Evolutionary conservation across 2,888 invertebrate genomes (phyloP), one percentile per base, ranked within the genome.

Genomic region (Diarsia rubi): DNA sequence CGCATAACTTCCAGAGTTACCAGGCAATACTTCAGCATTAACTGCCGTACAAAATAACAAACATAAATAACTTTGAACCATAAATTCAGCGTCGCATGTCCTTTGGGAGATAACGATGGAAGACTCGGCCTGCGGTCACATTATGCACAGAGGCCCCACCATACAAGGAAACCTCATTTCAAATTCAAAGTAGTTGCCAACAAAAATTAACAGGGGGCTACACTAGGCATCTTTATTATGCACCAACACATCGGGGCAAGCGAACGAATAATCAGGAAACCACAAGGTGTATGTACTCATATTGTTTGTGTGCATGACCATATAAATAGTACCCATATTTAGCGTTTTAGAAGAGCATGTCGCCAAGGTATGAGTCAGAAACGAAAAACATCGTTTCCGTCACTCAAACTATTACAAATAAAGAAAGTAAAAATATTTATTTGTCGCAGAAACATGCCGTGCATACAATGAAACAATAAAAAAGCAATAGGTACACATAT

Each of bases 111-210:
- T 75, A 75, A 73, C 71, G 76, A 81, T 27, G 57, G 47, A 68
- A 82, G 67, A 76, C 67, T 49, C 63, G 75, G 72, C 70, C 81
- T 79, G 67, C 73, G 83, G 85, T 83, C 73, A 74, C 79, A 87
- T 88, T 88, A 88, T 88, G 87, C 86, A 80, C 78, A 75, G 81
- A 81, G 76, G 78, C 63, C 75, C 57, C 70, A 42, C 73, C 76
- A 59, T 78, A 83, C 79, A 73, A 44, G 81, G 73, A 72, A 75
- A 70, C 65, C 83, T 85, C 83, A 87, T 88, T 87, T 77, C 60
- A 84, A 84, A 88, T 86, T 84, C 86, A 78, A 86, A 88, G 79
- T 71, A 78, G 79, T 73, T 76, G 82, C 69, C 75, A 76, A 54
- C 78, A 62, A 83, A 83, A 88, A 86, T 86, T 81, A 78, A 79